Percentiles rank a stretch among this genome's conserved stretches.
phyloP scores from a whole-genome alignment of 2,113 vertebrate genomes.

The Peromyscus maniculatus region DNA sequence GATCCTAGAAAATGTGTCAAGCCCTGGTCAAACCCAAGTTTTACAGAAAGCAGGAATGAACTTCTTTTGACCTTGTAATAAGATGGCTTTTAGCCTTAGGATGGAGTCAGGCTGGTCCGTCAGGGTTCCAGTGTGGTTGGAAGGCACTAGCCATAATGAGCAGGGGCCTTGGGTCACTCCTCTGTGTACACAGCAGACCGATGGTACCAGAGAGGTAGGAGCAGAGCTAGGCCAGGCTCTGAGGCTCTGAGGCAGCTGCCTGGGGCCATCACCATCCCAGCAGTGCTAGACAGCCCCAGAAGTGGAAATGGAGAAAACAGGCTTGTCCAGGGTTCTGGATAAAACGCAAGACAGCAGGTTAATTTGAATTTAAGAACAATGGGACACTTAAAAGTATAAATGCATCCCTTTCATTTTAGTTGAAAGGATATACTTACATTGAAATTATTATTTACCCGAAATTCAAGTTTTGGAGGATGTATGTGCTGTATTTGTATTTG shows the following conservation, averaged over 20 bases:
- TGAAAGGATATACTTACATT: not conserved
- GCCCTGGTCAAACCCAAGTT: not conserved
- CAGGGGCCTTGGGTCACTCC: not conserved
- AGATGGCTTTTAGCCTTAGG: not conserved
- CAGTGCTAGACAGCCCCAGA: not conserved
- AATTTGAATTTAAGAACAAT: conserved; percentile 31
- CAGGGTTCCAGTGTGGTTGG: not conserved
- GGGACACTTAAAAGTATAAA: not conserved
- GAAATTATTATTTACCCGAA: conserved; percentile 30
- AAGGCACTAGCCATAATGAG: too few species aligned
- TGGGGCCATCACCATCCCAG: not conserved
- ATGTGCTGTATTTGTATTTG: conserved; percentile 12
- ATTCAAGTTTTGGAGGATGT: not conserved
- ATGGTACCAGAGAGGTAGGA: not conserved
- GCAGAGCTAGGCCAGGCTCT: not conserved
- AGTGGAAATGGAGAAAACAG: not conserved
- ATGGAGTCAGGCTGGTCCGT: not conserved
- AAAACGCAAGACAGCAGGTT: not conserved
- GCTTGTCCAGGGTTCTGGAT: not conserved
- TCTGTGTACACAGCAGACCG: not conserved
- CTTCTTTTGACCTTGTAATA: not conserved
- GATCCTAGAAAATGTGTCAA: not conserved
- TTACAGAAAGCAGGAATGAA: not conserved
- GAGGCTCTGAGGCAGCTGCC: not conserved
- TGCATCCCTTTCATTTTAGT: not conserved